Percentiles rank a stretch among this genome's conserved stretches.
Conservation (phyloP, 2,888 invertebrate genomes). For the Folsomia manolachei region DNA sequence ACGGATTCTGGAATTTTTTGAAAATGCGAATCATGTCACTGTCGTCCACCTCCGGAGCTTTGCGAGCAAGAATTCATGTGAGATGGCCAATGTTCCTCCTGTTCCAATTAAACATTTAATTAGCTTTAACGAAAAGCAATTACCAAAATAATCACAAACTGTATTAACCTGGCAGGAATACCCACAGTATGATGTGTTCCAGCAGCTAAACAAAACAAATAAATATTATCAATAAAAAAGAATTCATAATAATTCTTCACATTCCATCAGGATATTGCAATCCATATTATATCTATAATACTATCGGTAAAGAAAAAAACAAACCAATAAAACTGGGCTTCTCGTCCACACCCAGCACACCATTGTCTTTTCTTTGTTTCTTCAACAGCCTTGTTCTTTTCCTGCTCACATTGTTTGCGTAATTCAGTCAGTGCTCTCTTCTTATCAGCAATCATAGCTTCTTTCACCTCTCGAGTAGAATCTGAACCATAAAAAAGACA, state of each 20-base stretch:
- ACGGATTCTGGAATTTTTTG: no score
- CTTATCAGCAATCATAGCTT: slow-evolving; percentile 69
- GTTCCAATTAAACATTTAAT: slow-evolving; percentile 21
- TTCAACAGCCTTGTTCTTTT: slow-evolving; percentile 68
- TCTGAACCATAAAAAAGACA: no score
- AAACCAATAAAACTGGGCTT: slow-evolving; percentile 81
- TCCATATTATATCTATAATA: no score
- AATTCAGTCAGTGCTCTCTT: slow-evolving; percentile 65
- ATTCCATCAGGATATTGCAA: no score
- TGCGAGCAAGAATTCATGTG: slow-evolving; percentile 68
- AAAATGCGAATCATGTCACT: not conserved
- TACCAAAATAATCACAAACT: no score
- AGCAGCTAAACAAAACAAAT: slow-evolving; percentile 60
- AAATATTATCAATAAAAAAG: not conserved
- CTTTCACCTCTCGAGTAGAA: slow-evolving; percentile 63
- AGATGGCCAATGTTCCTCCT: slow-evolving; percentile 74
- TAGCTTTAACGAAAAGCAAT: no score
- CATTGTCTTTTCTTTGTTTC: slow-evolving; percentile 85
- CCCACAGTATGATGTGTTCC: slow-evolving; percentile 94
- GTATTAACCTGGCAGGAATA: slow-evolving; percentile 79
- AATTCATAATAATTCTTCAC: not conserved
- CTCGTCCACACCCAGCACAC: slow-evolving; percentile 84
- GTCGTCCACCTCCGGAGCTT: slow-evolving; percentile 28
- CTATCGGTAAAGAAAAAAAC: not conserved
- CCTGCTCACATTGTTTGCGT: slow-evolving; percentile 65